Evolutionary conservation across 2,888 invertebrate genomes (phyloP), one percentile per base, ranked within the genome.

Genomic region (Agriotes lineatus): DNA sequence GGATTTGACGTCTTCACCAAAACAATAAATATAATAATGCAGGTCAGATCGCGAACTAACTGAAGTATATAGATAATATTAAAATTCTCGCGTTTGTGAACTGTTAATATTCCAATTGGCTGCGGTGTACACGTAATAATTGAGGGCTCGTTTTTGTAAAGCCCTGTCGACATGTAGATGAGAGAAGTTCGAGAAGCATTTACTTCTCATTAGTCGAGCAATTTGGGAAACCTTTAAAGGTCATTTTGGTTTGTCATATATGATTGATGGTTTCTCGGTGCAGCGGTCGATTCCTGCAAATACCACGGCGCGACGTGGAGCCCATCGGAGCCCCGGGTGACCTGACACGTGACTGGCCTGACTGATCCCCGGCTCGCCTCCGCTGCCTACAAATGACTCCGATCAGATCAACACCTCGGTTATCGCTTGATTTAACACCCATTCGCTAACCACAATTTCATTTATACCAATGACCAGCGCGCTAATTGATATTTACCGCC

Each of bases 341-440:
- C 67, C 71, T 45, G 37, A 68, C 56, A 62, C 71, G 71, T 71
- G 71, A 71, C 71, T 68, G 37, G 71, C 57, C 61, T 71, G 44
- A 50, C 48, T 64, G 68, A 71, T 71, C 67, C 30, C 67, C 18
- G 2, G 70, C 37, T 62, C 33, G 48, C 62, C 52, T 52, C 52
- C 22, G 60, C 52, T 60, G 72, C 63, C 67, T 72, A 72, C 72
- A 67, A 72, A 72, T 72, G 67, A 72, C 66, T 56, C 44, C 54
- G 67, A 71, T 71, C 68, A 65, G 68, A 68, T 71, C 67, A 67
- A 68, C 72, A 69, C 69, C 67, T 62, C 69, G 69, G 62, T 71
- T 71, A 69, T 69, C 67, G 66, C 60, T 58, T 69, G 69, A 72
- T 72, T 72, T 72, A 69, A 72, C 72, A 45, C 61, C 50, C 50